phyloP scores from a whole-genome alignment of 2,113 vertebrate genomes.

The Sigmodon hispidus region DNA sequence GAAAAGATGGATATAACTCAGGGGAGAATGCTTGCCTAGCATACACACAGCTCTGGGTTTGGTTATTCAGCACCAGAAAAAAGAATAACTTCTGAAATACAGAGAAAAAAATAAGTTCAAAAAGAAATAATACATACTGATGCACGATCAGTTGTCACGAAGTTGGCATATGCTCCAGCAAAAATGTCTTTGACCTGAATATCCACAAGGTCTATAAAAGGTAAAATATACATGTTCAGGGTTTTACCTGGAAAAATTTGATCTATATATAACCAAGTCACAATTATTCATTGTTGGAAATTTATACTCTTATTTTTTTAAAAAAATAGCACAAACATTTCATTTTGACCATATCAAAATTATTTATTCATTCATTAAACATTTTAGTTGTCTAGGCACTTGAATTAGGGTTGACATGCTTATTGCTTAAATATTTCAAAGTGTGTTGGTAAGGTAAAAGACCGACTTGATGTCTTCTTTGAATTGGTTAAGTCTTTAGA shows the following conservation, averaged over 20 bases:
- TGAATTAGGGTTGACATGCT: not conserved
- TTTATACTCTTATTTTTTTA: constrained; percentile 27
- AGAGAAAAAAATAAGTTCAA: constrained; percentile 1
- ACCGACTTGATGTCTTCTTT: not conserved
- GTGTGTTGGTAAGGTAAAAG: not conserved
- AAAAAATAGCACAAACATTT: not conserved
- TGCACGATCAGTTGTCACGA: constrained; percentile 69
- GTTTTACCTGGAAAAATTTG: constrained; percentile 23
- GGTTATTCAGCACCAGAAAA: not conserved
- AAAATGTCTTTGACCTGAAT: constrained; percentile 80
- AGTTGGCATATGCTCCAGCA: constrained; percentile 79
- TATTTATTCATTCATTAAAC: constrained; percentile 6
- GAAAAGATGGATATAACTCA: not conserved
- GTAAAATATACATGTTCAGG: constrained; percentile 23
- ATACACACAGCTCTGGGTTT: not conserved
- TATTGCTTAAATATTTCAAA: constrained; percentile 33
- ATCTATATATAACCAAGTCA: not conserved
- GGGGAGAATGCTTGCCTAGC: not conserved
- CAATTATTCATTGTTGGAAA: constrained; percentile 3
- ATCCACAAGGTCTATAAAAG: constrained; percentile 73
- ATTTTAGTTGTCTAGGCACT: constrained; percentile 1
- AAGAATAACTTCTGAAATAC: constrained; percentile 1
- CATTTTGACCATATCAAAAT: constrained; percentile 37
- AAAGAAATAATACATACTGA: not conserved
- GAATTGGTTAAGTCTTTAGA: constrained; percentile 46